Conservation (phyloP, 2,113 vertebrate species). For the Gopherus flavomarginatus region DNA sequence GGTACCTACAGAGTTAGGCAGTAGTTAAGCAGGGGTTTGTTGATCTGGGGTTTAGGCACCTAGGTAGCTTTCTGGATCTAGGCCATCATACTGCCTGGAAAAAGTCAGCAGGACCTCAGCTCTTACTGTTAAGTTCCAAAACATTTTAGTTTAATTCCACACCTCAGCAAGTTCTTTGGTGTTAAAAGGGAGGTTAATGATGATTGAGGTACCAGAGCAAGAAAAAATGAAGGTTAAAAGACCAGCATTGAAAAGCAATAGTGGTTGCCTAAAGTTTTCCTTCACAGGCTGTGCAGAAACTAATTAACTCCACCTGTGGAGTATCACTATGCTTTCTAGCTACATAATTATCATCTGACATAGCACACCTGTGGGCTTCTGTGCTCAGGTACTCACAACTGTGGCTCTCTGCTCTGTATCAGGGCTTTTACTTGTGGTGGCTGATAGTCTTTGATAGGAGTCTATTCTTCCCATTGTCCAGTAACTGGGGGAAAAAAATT, state of each 20-base stretch:
- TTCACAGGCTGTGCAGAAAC: not conserved
- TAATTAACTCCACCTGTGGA: not conserved
- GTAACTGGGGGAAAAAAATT: not conserved
- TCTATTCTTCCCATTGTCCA: not conserved
- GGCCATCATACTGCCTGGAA: not conserved
- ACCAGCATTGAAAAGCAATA: not conserved
- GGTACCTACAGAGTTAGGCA: not conserved
- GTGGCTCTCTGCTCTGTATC: not conserved
- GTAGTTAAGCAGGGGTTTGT: not conserved
- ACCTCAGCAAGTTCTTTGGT: not conserved
- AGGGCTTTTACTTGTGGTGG: not conserved
- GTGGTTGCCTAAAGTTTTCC: too few species aligned
- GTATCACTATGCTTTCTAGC: not conserved
- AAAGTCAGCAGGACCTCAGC: not conserved
- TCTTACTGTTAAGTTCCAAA: not conserved
- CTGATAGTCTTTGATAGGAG: not conserved
- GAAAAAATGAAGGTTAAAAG: not conserved
- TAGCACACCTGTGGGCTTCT: not conserved
- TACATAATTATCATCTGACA: not conserved
- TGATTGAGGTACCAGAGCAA: not conserved
- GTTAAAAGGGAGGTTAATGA: not conserved
- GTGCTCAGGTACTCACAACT: not conserved
- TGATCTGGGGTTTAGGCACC: not conserved
- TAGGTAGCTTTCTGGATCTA: not conserved
- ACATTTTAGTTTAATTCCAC: not conserved